These are phyloP conservation scores for Benthosema pterotum DNA, from an alignment of 2,797 vertebrate species.

Conservation along the genomic window DNA sequence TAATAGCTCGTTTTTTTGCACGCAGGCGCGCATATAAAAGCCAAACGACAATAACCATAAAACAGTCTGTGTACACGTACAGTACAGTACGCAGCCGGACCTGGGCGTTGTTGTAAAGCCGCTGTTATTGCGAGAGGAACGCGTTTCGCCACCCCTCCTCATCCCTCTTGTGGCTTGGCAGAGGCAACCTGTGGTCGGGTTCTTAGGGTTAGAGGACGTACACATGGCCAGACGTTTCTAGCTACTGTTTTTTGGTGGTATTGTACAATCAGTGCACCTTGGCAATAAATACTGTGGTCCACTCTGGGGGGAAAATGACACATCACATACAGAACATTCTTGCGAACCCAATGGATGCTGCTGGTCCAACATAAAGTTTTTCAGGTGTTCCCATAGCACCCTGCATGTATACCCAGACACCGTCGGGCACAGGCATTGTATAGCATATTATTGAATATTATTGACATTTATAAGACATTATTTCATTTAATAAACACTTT, in stretches of 20 bases:
- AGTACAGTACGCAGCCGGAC: slow-evolving; percentile 55
- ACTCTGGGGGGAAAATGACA: slow-evolving; percentile 28
- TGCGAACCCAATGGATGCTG: no score
- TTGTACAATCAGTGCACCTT: slow-evolving; percentile 18
- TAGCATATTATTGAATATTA: no score
- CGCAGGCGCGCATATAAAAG: slow-evolving; percentile 68
- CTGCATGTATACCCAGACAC: no score
- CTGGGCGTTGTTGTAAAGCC: slow-evolving; percentile 58
- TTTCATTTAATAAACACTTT: no score
- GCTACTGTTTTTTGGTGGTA: slow-evolving; percentile 56
- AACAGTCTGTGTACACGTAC: no score
- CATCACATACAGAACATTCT: no score
- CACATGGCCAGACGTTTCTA: slow-evolving; percentile 58
- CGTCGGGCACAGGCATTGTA: no score
- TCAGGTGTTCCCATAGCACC: no score
- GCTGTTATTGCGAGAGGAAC: slow-evolving; percentile 49
- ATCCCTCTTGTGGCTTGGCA: slow-evolving; percentile 71
- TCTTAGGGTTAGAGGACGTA: slow-evolving; percentile 39
- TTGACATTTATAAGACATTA: no score
- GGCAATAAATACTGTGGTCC: slow-evolving; percentile 38
- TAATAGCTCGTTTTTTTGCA: slow-evolving; percentile 79
- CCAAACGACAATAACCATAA: slow-evolving; percentile 73
- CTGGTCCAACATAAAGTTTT: no score
- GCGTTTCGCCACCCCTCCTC: slow-evolving; percentile 51
- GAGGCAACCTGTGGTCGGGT: slow-evolving; percentile 54